Evolutionary conservation across 2,888 invertebrate genomes (phyloP).

Genomic region (Netelia inedita): DNA sequence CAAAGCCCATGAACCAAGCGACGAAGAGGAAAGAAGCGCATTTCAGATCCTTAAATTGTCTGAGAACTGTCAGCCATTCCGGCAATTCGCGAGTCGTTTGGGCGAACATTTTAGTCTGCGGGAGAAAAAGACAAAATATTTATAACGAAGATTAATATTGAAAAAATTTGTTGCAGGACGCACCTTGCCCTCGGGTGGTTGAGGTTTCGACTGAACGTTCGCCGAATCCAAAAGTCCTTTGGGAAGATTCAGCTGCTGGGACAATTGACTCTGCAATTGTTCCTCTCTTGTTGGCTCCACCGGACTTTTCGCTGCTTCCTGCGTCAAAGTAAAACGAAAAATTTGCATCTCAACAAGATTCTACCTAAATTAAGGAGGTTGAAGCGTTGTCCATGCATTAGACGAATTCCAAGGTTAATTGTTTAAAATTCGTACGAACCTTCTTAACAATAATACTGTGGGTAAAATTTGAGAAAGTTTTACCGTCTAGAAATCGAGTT

Average conservation of each 20-base stretch:
- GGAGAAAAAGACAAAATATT: constrained; percentile 70
- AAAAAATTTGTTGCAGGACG: background rate
- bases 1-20: constrained; percentile 99
- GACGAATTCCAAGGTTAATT: too few relatives aligned
- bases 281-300: constrained; percentile 89
- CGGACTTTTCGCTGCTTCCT: constrained; percentile 83
- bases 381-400: too few relatives aligned
- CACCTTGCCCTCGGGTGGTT: constrained; percentile 86
- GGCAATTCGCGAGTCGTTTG: constrained; percentile 96
- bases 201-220: constrained; percentile 81
- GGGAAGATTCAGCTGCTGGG: constrained; percentile 93
- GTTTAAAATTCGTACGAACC: too few relatives aligned
- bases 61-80: constrained; percentile 96
- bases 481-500: too few relatives aligned
- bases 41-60: constrained; percentile 95
- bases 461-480: too few relatives aligned
- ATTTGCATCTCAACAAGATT: background rate
- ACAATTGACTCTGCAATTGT: constrained; percentile 93
- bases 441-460: too few relatives aligned
- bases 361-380: background rate
- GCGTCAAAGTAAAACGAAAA: constrained; percentile 9
- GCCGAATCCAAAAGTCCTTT: constrained; percentile 89
- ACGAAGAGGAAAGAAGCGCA: constrained; percentile 97
- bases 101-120: constrained; percentile 95
- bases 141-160: background rate